phyloP scores from a whole-genome alignment of 2,888 invertebrate genomes.

The Acanthococcus lagerstroemiae region DNA sequence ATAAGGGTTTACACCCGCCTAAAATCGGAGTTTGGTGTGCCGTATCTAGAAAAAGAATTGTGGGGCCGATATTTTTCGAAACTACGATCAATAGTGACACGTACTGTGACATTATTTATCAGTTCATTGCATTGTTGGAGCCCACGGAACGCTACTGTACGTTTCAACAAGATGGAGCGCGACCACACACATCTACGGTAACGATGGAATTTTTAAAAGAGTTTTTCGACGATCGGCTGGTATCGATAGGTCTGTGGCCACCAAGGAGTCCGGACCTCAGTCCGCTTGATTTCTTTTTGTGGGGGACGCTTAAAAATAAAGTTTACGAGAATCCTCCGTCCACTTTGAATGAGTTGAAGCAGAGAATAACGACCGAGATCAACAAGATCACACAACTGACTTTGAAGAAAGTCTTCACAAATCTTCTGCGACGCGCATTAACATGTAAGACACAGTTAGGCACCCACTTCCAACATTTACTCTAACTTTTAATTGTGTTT shows the following conservation, averaged over 20 bases:
- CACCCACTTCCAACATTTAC: neutral
- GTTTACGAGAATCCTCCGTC: neutral
- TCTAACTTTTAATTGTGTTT: no score
- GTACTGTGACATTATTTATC: no score
- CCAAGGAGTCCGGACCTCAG: constrained; percentile 14
- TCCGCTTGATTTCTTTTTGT: constrained; percentile 20
- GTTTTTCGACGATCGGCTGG: constrained; percentile 8
- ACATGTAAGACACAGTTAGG: neutral
- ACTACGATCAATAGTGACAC: no score
- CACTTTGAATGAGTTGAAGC: neutral
- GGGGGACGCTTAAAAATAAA: neutral
- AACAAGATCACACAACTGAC: neutral
- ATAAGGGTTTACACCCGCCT: constrained; percentile 18
- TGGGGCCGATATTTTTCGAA: no score
- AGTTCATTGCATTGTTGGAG: no score
- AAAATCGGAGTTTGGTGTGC: no score
- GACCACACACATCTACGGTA: no score
- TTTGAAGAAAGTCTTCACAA: neutral
- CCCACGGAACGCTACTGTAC: no score
- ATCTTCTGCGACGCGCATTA: neutral
- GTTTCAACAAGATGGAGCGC: no score
- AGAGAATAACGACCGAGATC: neutral
- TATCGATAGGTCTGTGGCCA: constrained; percentile 18
- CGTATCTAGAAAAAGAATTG: no score
- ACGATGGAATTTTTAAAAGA: no score